Conservation (phyloP, 2,888 invertebrate genomes). For the Oasisia sp. region DNA sequence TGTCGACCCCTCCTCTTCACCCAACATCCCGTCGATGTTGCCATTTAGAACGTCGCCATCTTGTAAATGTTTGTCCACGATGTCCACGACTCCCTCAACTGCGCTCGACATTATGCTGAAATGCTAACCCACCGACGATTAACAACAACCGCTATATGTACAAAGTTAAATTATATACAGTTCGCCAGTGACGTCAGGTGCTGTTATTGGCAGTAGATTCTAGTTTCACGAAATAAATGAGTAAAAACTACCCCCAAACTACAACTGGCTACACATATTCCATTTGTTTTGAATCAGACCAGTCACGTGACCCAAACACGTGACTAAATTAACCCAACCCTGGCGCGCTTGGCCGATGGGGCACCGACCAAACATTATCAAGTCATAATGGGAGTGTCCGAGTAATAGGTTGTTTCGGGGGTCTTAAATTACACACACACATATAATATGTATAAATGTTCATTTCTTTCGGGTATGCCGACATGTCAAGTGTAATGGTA, state of each 20-base stretch:
- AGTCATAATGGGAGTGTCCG: not conserved
- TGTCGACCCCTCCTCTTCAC: not conserved
- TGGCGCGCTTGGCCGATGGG: not conserved
- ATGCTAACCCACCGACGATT: not conserved
- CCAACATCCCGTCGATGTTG: not conserved
- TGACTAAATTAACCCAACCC: not conserved
- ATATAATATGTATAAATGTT: not conserved
- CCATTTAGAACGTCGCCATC: constrained; percentile 17
- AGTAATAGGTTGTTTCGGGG: not conserved
- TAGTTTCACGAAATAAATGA: constrained; percentile 1
- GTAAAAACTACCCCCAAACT: constrained; percentile 12
- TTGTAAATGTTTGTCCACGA: constrained; percentile 13
- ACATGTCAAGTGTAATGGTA: not conserved
- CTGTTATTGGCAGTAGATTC: not conserved
- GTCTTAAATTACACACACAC: not conserved
- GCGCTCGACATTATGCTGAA: constrained; percentile 13
- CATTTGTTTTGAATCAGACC: constrained; percentile 17
- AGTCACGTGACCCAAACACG: constrained; percentile 8
- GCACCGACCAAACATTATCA: not conserved
- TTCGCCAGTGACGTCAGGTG: constrained; percentile 10
- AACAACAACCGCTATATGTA: constrained; percentile 17
- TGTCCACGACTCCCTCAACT: not conserved
- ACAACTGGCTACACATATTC: constrained; percentile 13
- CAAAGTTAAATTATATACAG: not conserved
- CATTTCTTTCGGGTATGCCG: not conserved